Evolutionary conservation across 2,797 vertebrate species (phyloP), one percentile per base, ranked within the genome.

Genomic region (Lutjanus argentimaculatus): DNA sequence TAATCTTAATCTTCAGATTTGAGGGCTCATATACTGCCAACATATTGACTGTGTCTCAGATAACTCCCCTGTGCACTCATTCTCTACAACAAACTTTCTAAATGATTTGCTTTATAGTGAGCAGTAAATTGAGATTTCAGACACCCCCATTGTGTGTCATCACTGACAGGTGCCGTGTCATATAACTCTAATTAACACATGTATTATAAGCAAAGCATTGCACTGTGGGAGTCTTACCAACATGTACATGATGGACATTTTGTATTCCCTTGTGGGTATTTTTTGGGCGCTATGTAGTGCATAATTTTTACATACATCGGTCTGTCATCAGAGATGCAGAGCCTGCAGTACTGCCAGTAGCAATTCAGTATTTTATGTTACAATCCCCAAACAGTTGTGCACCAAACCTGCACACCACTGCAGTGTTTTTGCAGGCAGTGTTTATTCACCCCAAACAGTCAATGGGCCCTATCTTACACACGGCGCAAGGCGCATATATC

Each of bases 131-230:
- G 3, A 55, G 2, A 68, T 13, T n/a, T n/a, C n/a, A n/a, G n/a
- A n/a, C 8, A 19, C 15, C 56, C 25, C 13, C 17, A n/a, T 5
- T 48, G 16, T 25, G 52, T 71, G 61, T 1, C 61, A 61, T 51
- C 12, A 22, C 12, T 22, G 42, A 62, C 45, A 48, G 14, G 55
- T 66, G 55, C 21, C 0, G 2, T 53, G 40, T 45, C 48, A 19
- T 40, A 40, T 11, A 49, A 49, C 48, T 67, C 52, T 40, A 59
- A 83, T 76, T 6, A 66, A 70, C 77, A 70, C 63, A 14, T 79
- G 40, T 72, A 53, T 75, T 22, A 43, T 43, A 72, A 56, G 61
- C 17, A 52, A 46, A 63, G 15, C 15, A 56, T 1, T 40, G 21
- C 36, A 40, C 36, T 14, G 10, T 46, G 67, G 15, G 52, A 74